phyloP scores from a whole-genome alignment of 1,140 invertebrate genomes.

The Sesamia nonagrioides region DNA sequence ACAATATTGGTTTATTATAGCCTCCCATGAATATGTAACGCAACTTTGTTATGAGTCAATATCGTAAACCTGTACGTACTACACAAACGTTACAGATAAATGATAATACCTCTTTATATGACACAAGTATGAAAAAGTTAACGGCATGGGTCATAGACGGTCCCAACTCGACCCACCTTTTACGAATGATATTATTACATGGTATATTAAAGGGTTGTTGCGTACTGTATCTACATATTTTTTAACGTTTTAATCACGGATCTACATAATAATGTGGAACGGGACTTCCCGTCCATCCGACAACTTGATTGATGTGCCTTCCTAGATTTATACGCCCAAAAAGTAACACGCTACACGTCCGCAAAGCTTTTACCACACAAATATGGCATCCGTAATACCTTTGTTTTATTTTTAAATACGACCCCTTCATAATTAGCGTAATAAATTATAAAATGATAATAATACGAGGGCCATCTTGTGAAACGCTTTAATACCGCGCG shows the following conservation, averaged over 20 bases:
- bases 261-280: slow-evolving; percentile 83
- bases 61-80: slow-evolving; percentile 45
- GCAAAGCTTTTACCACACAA: slow-evolving; percentile 75
- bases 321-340: slow-evolving; percentile 85
- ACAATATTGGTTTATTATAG: slow-evolving; percentile 74
- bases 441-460: slow-evolving; percentile 88
- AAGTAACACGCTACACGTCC: slow-evolving; percentile 81
- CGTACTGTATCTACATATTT: slow-evolving; percentile 72
- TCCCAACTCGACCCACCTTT: slow-evolving; percentile 23
- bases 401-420: slow-evolving; percentile 85
- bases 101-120: slow-evolving; percentile 14
- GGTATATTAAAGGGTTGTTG: slow-evolving; percentile 64
- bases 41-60: slow-evolving; percentile 49
- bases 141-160: slow-evolving; percentile 39
- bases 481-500: slow-evolving; percentile 79
- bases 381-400: slow-evolving; percentile 74
- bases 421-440: slow-evolving; percentile 85
- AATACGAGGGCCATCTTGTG: slow-evolving; percentile 83
- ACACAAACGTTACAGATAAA: slow-evolving; percentile 33
- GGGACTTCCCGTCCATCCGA: slow-evolving; percentile 82
- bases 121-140: slow-evolving; percentile 35
- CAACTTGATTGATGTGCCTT: slow-evolving; percentile 85
- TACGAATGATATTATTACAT: slow-evolving; percentile 47
- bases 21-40: slow-evolving; percentile 63
- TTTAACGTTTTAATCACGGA: slow-evolving; percentile 83